These are phyloP conservation scores for Mamestra configurata DNA, from an alignment of 1,140 invertebrate genomes.

Conservation along the genomic window DNA sequence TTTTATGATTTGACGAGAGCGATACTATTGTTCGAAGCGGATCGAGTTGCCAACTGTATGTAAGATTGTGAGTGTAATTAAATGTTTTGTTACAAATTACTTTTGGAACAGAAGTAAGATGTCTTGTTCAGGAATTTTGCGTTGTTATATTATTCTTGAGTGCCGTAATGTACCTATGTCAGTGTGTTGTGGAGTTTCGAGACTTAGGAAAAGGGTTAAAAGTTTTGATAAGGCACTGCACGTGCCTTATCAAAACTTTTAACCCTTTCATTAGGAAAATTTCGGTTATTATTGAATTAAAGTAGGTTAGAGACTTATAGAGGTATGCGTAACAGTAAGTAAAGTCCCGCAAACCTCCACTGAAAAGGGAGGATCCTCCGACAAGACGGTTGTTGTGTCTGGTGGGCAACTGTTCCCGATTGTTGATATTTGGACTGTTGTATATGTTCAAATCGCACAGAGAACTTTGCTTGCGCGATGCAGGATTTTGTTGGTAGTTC, in stretches of 20 bases:
- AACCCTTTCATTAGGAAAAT: not conserved
- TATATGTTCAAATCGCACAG: too few relatives aligned
- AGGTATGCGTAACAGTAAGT: too few relatives aligned
- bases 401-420: too few relatives aligned
- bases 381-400: too few relatives aligned
- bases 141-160: not conserved
- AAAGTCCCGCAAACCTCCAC: too few relatives aligned
- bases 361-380: too few relatives aligned
- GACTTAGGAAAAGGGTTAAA: not conserved
- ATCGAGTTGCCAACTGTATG: conserved; percentile 25
- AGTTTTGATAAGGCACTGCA: not conserved
- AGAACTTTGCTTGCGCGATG: too few relatives aligned
- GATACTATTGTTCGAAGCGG: conserved; percentile 32
- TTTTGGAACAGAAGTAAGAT: conserved; percentile 32
- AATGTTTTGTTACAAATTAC: conserved; percentile 40
- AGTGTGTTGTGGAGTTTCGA: conserved; percentile 6
- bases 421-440: too few relatives aligned
- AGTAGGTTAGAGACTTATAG: not conserved
- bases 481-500: too few relatives aligned
- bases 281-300: not conserved
- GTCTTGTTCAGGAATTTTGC: conserved; percentile 22
- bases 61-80: conserved; percentile 44
- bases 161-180: conserved; percentile 12
- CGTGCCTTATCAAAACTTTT: too few relatives aligned
- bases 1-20: conserved; percentile 52